Base-by-base conservation (phyloP, 2,888 invertebrate species). In the Pristionchus mayeri region DNA sequence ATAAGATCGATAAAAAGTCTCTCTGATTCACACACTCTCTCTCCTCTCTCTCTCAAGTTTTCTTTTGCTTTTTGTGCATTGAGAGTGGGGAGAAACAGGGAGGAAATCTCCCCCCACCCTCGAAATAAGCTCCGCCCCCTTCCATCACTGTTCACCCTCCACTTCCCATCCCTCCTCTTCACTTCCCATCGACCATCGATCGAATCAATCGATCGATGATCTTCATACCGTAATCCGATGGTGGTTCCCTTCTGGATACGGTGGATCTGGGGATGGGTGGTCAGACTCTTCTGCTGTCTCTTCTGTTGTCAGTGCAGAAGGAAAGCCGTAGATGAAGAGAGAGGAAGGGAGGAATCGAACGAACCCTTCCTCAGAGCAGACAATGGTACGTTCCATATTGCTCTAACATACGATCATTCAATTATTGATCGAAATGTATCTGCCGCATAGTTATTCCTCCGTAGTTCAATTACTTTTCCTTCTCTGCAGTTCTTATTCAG, bases 261-360 rank as follows among this genome's bases (percentile, higher is more conserved):
- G 24, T 44, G 24, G 44, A 11, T 75, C 7, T 48, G 75, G 48
- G 24, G 16, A 24, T 75, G 75, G 75, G 6, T 75, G 11, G 7
- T 48, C 27, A 44, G 75, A 9, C 44, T 75, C 6, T 2, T 75
- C 34, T 75, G 75, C 27, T 75, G 75, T 34, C 13, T 75, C 48
- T 75, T 75, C 75, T 75, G 75, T 48, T 75, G 75, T 75, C 48
- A 75, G 27, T 75, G 75, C 75, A 75, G 75, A 75, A 75, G 75
- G 13, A 75, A 44, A 71, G 71, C 16, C 1, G 67, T 9, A 34
- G 75, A 75, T 16, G 48, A 44, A 24, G 75, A 48, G 48, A 48
- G 48, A 48, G 75, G 48, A 75, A 67, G 67, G 67, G 75, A 75
- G 48, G 75, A 75, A 75, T 75, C 75, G 24, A 48, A 48, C 27